phyloP scores from a whole-genome alignment of 2,888 invertebrate species.

The Eupithecia subfuscata region DNA sequence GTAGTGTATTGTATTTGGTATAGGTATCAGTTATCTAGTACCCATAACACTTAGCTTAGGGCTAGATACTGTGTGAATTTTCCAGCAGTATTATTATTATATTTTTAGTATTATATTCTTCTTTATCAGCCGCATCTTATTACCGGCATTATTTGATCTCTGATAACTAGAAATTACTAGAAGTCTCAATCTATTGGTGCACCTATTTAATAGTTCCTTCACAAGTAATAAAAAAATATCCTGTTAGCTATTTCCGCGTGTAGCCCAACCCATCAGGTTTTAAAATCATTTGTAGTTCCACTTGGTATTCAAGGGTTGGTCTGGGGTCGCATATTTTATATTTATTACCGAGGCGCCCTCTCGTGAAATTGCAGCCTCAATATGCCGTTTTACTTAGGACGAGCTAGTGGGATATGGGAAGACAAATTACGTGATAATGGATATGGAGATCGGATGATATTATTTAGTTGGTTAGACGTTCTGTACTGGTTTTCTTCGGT shows the following conservation, averaged over 20 bases:
- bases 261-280: conserved; percentile 47
- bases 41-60: too few species aligned
- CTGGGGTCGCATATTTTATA: conserved; percentile 73
- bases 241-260: neutral
- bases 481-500: neutral
- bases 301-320: conserved; percentile 70
- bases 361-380: conserved; percentile 69
- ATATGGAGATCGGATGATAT: conserved; percentile 33
- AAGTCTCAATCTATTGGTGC: neutral
- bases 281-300: conserved; percentile 73
- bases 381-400: conserved; percentile 59
- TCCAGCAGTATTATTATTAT: too few species aligned
- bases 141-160: too few species aligned
- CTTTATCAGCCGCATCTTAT: too few species aligned
- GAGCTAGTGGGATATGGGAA: conserved; percentile 38
- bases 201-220: too few species aligned
- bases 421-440: conserved; percentile 48
- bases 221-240: neutral
- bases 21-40: too few species aligned
- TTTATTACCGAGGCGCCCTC: conserved; percentile 71
- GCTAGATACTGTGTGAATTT: too few species aligned
- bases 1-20: too few species aligned
- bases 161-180: too few species aligned
- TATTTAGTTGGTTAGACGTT: conserved; percentile 10
- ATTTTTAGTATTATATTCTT: too few species aligned